A percentile compares a stretch with the other conserved stretches of the same genome.
Conservation (phyloP, 37 sponge, comb jelly and placozoan species). For the Ianthella basta region DNA sequence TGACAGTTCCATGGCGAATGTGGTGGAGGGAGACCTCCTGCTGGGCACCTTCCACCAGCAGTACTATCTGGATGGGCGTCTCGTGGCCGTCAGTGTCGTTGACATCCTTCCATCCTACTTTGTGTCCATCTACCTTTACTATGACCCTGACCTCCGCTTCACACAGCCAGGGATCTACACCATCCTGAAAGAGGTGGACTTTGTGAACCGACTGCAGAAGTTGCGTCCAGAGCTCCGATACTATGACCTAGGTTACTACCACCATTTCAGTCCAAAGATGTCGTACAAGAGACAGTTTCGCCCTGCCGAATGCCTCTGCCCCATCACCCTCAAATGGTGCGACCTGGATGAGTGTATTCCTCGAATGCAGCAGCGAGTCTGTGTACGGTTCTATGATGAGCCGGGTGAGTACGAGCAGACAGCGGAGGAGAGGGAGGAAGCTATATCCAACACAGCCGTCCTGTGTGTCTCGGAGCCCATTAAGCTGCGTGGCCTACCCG, state of each 20-base stretch:
- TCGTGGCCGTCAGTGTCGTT: constrained; percentile 67
- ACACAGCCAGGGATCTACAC: constrained; percentile 66
- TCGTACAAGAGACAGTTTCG: constrained; percentile 57
- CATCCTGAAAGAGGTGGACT: constrained; percentile 55
- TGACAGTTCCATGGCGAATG: constrained; percentile 35
- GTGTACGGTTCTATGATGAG: not conserved
- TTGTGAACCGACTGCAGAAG: constrained; percentile 39
- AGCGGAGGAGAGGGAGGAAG: not conserved
- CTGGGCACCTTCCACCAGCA: constrained; percentile 72
- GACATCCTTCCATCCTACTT: constrained; percentile 73
- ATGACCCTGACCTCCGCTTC: constrained; percentile 71
- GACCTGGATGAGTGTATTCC: not conserved
- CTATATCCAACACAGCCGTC: not conserved
- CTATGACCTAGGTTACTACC: constrained; percentile 61
- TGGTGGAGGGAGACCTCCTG: constrained; percentile 37
- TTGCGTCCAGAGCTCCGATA: constrained; percentile 24
- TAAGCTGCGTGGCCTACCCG: not conserved
- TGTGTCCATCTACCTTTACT: constrained; percentile 76
- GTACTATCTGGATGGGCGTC: constrained; percentile 67
- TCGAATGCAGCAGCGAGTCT: not conserved
- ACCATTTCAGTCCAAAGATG: constrained; percentile 33
- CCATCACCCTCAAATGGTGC: constrained; percentile 33
- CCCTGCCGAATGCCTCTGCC: constrained; percentile 51
- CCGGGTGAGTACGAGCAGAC: not conserved
- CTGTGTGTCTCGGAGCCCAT: not conserved